phyloP scores from a whole-genome alignment of 2,888 invertebrate species.

The Epiblema foenella region DNA sequence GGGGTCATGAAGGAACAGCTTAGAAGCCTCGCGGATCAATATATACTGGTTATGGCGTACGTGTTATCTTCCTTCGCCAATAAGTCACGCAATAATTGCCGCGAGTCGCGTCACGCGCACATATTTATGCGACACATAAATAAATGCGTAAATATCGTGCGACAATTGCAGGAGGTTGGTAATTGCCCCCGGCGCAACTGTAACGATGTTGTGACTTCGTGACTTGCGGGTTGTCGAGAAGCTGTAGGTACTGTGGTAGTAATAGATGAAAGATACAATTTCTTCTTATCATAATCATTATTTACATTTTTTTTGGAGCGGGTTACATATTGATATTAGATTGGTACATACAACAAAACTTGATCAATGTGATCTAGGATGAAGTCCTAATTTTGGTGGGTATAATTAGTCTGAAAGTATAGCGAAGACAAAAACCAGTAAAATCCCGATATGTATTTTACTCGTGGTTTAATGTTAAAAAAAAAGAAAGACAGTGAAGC shows the following conservation, averaged over 20 bases:
- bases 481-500: too few species aligned
- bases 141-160: conserved; percentile 67
- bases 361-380: too few species aligned
- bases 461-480: too few species aligned
- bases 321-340: too few species aligned
- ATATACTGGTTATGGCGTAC: conserved; percentile 66
- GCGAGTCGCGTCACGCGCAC: conserved; percentile 73
- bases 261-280: background rate
- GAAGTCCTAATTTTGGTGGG: too few species aligned
- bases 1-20: conserved; percentile 32
- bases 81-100: conserved; percentile 84
- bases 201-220: conserved; percentile 53
- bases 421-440: too few species aligned
- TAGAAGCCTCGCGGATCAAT: conserved; percentile 53
- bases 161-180: conserved; percentile 69
- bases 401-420: too few species aligned
- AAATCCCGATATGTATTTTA: too few species aligned
- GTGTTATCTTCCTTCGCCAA: conserved; percentile 82
- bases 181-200: conserved; percentile 64
- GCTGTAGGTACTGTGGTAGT: too few species aligned
- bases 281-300: background rate
- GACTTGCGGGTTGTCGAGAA: conserved; percentile 46
- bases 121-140: conserved; percentile 79
- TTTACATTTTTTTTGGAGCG: too few species aligned
- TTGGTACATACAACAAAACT: too few species aligned